phyloP scores from a whole-genome alignment of 2,888 invertebrate species.

The Oscheius sp. region DNA sequence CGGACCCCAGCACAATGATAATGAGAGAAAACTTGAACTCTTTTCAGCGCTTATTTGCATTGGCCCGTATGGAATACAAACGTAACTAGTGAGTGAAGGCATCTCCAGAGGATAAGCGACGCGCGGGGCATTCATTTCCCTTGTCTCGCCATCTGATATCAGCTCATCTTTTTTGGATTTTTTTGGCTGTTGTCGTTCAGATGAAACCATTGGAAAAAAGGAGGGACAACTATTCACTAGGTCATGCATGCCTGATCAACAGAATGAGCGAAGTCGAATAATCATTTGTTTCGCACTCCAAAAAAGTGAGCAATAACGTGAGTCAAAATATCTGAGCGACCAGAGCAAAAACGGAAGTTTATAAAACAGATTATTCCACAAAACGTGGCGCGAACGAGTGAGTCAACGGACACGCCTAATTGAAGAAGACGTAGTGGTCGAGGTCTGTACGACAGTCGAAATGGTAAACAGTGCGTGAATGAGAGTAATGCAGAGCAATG shows the following conservation, averaged over 20 bases:
- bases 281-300: too few relatives aligned
- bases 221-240: too few relatives aligned
- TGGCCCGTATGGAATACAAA: conserved; percentile 4
- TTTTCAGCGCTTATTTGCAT: neutral
- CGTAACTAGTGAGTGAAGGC: conserved; percentile 11
- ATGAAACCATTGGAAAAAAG: too few relatives aligned
- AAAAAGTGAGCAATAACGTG: too few relatives aligned
- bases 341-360: too few relatives aligned
- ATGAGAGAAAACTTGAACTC: neutral
- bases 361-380: too few relatives aligned
- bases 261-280: too few relatives aligned
- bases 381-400: too few relatives aligned
- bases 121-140: conserved; percentile 29
- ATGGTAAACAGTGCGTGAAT: conserved; percentile 22
- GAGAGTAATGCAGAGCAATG: conserved; percentile 19
- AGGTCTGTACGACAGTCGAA: conserved; percentile 21
- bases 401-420: conserved; percentile 6
- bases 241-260: too few relatives aligned
- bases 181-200: neutral
- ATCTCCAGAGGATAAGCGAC: conserved; percentile 25
- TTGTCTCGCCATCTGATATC: conserved; percentile 33
- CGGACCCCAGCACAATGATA: conserved; percentile 5
- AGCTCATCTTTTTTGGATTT: neutral
- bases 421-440: conserved; percentile 11
- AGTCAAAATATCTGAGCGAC: too few relatives aligned